These are phyloP conservation scores for Varanus salvator DNA, from an alignment of 2,113 vertebrate species.

Conservation along the genomic window DNA sequence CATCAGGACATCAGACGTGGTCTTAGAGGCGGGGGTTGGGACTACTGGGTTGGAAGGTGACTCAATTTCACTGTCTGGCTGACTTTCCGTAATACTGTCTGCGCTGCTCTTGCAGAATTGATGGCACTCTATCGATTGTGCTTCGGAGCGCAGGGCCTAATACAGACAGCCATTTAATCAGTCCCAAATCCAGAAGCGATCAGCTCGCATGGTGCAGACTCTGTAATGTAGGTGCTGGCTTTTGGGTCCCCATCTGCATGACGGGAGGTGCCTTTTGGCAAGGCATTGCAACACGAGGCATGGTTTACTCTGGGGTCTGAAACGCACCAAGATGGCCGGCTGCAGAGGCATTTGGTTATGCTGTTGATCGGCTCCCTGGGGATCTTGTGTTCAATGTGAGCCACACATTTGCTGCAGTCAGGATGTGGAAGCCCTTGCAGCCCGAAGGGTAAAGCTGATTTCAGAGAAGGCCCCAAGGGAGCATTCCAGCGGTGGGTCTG, in stretches of 20 bases:
- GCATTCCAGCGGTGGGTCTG: too few relatives aligned
- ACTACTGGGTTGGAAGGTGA: background rate
- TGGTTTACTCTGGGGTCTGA: background rate
- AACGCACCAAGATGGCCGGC: background rate
- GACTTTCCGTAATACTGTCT: background rate
- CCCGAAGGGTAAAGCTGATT: too few relatives aligned
- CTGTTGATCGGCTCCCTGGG: too few relatives aligned
- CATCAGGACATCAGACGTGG: background rate
- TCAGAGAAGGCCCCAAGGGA: too few relatives aligned
- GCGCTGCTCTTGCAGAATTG: background rate
- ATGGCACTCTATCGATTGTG: background rate
- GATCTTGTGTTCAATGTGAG: background rate
- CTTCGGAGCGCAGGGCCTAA: background rate
- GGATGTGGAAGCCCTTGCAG: too few relatives aligned
- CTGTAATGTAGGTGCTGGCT: background rate
- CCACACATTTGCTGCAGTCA: background rate
- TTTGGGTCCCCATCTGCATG: background rate
- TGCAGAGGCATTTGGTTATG: background rate
- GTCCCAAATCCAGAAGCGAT: slow-evolving; percentile 12
- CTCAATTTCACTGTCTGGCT: slow-evolving; percentile 20
- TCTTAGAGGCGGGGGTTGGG: slow-evolving; percentile 4
- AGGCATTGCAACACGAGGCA: background rate
- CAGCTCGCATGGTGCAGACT: background rate
- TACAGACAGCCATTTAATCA: background rate
- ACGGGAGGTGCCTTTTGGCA: background rate